These are phyloP conservation scores for Condylostylus longicornis DNA, from an alignment of 1,140 invertebrate species.

Conservation along the genomic window DNA sequence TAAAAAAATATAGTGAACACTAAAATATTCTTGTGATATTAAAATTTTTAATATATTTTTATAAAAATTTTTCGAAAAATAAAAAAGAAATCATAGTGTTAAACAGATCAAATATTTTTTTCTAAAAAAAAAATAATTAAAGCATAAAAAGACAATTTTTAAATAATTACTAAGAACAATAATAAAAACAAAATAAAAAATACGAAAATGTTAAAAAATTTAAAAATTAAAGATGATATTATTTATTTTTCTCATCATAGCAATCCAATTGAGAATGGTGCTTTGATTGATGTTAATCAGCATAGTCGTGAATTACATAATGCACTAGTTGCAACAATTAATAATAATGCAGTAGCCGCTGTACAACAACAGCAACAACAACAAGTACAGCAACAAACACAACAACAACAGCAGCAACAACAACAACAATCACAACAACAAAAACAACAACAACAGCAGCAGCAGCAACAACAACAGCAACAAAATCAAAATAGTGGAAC, in stretches of 20 bases:
- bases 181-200: not conserved
- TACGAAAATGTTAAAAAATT: not conserved
- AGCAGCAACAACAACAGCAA: constrained; percentile 12
- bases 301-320: constrained; percentile 47
- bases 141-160: too few species aligned
- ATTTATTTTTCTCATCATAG: constrained; percentile 32
- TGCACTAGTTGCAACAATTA: constrained; percentile 39
- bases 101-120: too few species aligned
- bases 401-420: constrained; percentile 13
- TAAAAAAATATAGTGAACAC: too few species aligned
- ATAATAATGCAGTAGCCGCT: constrained; percentile 26
- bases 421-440: constrained; percentile 10
- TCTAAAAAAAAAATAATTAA: too few species aligned
- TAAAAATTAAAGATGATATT: not conserved
- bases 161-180: too few species aligned
- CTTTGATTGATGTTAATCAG: constrained; percentile 42
- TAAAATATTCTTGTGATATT: too few species aligned
- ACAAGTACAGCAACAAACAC: constrained; percentile 12
- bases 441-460: constrained; percentile 12
- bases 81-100: too few species aligned
- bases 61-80: too few species aligned
- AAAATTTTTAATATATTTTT: too few species aligned
- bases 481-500: constrained; percentile 13
- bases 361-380: constrained; percentile 20
- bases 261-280: constrained; percentile 38